phyloP scores from a whole-genome alignment of 37 sponge, comb jelly and placozoan genomes.

The Bolinopsis microptera region DNA sequence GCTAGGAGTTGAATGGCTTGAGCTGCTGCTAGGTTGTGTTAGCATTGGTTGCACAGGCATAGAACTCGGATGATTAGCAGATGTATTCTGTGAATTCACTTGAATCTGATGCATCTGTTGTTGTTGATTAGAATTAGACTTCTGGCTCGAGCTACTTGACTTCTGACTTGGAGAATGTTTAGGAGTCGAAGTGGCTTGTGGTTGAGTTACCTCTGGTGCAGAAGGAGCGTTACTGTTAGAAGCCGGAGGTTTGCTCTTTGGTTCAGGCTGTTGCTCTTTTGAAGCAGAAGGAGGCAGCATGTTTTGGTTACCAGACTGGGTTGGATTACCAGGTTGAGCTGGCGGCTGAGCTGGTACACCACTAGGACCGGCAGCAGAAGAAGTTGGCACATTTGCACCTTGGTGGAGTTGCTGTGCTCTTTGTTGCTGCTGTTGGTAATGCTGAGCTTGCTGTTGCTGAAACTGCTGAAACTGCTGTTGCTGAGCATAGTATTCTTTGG shows the following conservation, averaged over 20 bases:
- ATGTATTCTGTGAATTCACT: not conserved
- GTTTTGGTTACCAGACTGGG: not conserved
- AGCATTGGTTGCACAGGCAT: not conserved
- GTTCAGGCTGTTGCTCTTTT: slow-evolving; percentile 5
- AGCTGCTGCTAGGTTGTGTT: not conserved
- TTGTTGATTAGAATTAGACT: not conserved
- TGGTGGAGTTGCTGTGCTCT: not conserved
- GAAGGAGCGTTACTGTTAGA: not conserved
- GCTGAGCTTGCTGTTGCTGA: slow-evolving; percentile 5
- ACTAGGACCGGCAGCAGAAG: not conserved
- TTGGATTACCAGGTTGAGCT: not conserved
- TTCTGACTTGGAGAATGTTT: not conserved
- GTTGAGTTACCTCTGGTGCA: not conserved
- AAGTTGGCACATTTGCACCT: not conserved
- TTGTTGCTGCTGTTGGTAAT: slow-evolving; percentile 46
- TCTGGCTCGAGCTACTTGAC: not conserved
- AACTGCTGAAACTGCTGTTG: not conserved
- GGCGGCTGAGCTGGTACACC: not conserved
- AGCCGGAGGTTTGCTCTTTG: not conserved
- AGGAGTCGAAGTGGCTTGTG: not conserved
- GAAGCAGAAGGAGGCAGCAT: slow-evolving; percentile 3
- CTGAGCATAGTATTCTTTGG: slow-evolving; percentile 52
- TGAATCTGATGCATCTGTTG: not conserved
- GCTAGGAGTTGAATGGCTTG: not conserved
- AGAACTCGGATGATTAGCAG: not conserved